These are phyloP conservation scores for Stenodema calcarata DNA, from an alignment of 2,888 invertebrate genomes.

Conservation along the genomic window DNA sequence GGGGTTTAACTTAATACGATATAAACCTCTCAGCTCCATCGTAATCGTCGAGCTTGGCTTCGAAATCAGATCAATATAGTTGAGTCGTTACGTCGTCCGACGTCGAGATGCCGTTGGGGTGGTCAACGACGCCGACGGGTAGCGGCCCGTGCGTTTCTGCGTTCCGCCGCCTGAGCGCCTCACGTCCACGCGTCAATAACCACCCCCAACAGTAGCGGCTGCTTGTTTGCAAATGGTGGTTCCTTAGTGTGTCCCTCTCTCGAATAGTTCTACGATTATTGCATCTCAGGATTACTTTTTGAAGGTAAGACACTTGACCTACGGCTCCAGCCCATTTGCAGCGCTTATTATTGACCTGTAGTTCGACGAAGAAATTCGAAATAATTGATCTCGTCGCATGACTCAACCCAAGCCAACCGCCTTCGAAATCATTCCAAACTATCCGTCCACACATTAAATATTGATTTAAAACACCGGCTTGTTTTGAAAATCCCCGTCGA, in stretches of 20 bases:
- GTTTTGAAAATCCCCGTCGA: neutral
- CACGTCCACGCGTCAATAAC: slow-evolving; percentile 39
- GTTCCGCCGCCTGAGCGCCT: neutral
- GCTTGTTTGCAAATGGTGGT: slow-evolving; percentile 49
- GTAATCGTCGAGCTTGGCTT: neutral
- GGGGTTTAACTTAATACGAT: too few species aligned
- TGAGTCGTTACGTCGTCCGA: neutral
- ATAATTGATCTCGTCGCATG: neutral
- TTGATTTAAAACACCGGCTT: neutral
- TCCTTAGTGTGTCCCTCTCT: slow-evolving; percentile 30
- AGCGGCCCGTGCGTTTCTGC: neutral
- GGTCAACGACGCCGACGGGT: neutral
- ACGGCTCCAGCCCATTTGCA: neutral
- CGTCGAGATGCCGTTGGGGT: slow-evolving; percentile 19
- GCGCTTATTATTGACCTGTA: neutral
- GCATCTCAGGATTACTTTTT: neutral
- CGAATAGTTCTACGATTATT: neutral
- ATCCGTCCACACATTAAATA: neutral
- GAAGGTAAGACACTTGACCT: neutral
- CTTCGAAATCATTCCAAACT: neutral
- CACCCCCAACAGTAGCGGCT: slow-evolving; percentile 47
- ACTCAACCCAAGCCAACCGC: neutral
- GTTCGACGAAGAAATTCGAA: neutral
- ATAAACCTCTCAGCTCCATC: neutral
- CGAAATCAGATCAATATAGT: neutral